phyloP scores from a whole-genome alignment of 1,140 invertebrate species.

The Oryctes rhinoceros region DNA sequence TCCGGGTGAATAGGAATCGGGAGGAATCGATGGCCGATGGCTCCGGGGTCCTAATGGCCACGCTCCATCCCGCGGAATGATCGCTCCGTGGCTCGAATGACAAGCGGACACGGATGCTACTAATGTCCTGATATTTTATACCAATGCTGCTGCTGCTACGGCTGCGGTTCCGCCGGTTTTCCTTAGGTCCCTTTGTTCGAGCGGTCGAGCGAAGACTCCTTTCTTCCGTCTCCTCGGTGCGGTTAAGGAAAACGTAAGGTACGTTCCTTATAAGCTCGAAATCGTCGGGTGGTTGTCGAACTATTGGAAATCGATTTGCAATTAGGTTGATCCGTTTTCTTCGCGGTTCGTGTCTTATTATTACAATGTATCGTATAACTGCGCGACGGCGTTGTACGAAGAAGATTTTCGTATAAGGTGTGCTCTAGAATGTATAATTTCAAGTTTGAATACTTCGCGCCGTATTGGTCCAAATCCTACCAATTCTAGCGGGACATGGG shows the following conservation, averaged over 20 bases:
- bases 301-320: conserved; percentile 29
- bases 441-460: too few relatives aligned
- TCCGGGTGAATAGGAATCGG: conserved; percentile 36
- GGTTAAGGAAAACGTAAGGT: background rate
- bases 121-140: conserved; percentile 49
- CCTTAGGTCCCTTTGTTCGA: background rate
- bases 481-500: too few relatives aligned
- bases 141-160: conserved; percentile 7
- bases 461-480: too few relatives aligned
- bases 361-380: background rate
- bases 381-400: background rate
- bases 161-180: background rate
- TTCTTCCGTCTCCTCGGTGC: background rate
- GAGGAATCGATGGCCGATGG: conserved; percentile 50
- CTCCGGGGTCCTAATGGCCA: conserved; percentile 50
- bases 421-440: background rate
- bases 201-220: background rate
- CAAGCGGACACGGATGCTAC: conserved; percentile 53
- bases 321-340: conserved; percentile 3
- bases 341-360: background rate
- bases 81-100: conserved; percentile 54
- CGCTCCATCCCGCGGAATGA: conserved; percentile 54
- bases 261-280: conserved; percentile 6
- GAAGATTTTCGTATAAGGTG: background rate
- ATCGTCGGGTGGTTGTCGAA: background rate